A percentile compares a stretch with the other conserved stretches of the same genome.
Evolutionary conservation across 2,113 vertebrate species (phyloP).

Genomic region (Murina feae): DNA sequence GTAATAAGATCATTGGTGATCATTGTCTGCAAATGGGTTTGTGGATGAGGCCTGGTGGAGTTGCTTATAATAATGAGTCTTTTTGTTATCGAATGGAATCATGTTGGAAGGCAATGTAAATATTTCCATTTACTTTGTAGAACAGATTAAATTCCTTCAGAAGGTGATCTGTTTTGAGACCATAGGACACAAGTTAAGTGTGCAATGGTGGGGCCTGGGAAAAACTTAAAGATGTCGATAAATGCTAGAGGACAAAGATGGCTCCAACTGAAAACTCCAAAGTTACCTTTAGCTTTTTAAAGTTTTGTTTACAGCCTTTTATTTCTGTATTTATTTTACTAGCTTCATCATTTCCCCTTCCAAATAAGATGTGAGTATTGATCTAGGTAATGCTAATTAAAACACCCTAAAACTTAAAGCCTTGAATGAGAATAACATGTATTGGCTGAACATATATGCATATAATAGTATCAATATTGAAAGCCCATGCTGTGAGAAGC

Average conservation of each 20-base stretch:
- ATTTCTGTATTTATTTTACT: slow-evolving; percentile 55
- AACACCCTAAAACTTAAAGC: slow-evolving; percentile 73
- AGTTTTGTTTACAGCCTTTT: slow-evolving; percentile 35
- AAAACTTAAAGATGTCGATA: not conserved
- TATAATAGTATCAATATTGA: slow-evolving; percentile 88
- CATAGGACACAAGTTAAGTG: not conserved
- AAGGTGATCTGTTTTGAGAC: not conserved
- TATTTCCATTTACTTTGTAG: not conserved
- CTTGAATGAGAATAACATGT: slow-evolving; percentile 77
- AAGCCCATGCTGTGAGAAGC: slow-evolving; percentile 90
- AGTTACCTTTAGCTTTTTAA: slow-evolving; percentile 19
- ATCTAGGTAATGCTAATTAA: slow-evolving; percentile 73
- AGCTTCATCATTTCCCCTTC: slow-evolving; percentile 33
- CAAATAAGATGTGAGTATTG: slow-evolving; percentile 61
- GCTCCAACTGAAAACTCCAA: not conserved
- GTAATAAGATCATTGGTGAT: not conserved
- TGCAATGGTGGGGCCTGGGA: not conserved
- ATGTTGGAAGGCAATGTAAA: not conserved
- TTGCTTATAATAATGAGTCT: not conserved
- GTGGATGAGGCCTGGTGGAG: not conserved
- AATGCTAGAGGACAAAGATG: slow-evolving; percentile 5
- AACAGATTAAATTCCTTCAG: not conserved
- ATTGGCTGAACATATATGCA: slow-evolving; percentile 87
- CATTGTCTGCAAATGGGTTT: not conserved
- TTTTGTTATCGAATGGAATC: not conserved